Evolutionary conservation across 30 jellyfish, hydroid and myxozoan genomes (phyloP).

Genomic region (Hydractinia echinata): DNA sequence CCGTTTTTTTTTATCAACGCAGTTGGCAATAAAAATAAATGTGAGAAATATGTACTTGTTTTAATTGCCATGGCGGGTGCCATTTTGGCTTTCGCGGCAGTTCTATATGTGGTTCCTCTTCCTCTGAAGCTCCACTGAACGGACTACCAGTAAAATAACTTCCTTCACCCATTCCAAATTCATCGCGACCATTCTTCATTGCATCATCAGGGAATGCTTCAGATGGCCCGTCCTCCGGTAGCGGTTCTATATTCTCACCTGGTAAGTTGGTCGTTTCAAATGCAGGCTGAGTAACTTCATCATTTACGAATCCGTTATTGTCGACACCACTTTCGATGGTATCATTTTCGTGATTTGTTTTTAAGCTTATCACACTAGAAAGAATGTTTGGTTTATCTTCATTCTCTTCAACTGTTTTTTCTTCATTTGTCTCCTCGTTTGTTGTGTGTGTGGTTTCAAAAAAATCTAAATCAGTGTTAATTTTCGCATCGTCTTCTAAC

Average conservation of each 20-base stretch:
- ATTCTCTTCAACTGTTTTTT: too few species aligned
- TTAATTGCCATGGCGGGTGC: conserved; percentile 99
- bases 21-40: too few species aligned
- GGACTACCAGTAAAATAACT: conserved; percentile 6
- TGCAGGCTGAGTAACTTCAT: not conserved
- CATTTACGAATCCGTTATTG: not conserved
- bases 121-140: not conserved
- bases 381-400: too few species aligned
- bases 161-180: not conserved
- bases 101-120: not conserved
- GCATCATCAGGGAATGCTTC: not conserved
- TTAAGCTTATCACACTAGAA: too few species aligned
- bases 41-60: conserved; percentile 41
- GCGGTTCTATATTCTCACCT: not conserved
- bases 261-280: not conserved
- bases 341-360: too few species aligned
- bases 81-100: conserved; percentile 65
- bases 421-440: too few species aligned
- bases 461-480: too few species aligned
- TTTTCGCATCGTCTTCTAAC: too few species aligned
- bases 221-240: not conserved
- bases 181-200: not conserved
- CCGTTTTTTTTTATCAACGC: too few species aligned
- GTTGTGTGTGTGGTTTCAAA: too few species aligned
- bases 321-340: too few species aligned